Percentiles rank a stretch among this genome's conserved stretches.
phyloP scores from a whole-genome alignment of 2,888 invertebrate genomes.

The Dendrolimus houi region DNA sequence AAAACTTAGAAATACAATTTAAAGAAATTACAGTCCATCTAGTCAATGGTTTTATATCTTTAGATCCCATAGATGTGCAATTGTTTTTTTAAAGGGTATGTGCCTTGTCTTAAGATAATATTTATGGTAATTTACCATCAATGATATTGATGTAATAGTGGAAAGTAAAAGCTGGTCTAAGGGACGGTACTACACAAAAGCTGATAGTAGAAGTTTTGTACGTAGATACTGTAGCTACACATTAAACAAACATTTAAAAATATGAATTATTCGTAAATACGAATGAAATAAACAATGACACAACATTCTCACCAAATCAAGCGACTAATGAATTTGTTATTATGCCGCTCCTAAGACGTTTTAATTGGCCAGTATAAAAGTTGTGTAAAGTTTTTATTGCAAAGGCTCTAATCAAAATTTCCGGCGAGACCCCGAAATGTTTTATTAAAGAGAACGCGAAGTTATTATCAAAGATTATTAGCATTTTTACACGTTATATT shows the following conservation, averaged over 20 bases:
- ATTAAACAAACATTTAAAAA: no score
- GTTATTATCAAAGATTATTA: conserved; percentile 1
- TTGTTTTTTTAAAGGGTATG: not conserved
- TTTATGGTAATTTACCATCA: conserved; percentile 14
- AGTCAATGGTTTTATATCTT: not conserved
- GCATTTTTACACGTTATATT: conserved; percentile 1
- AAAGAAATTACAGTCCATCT: not conserved
- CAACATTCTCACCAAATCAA: conserved; percentile 28
- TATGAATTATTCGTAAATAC: no score
- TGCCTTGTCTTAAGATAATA: conserved; percentile 1
- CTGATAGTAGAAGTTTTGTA: no score
- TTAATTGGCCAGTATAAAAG: conserved; percentile 44
- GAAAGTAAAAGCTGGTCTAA: no score
- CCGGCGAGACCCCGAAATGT: conserved; percentile 24
- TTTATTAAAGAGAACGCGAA: conserved; percentile 29
- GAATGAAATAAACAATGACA: conserved; percentile 12
- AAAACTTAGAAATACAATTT: not conserved
- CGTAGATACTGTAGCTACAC: no score
- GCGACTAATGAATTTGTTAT: conserved; percentile 40
- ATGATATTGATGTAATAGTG: conserved; percentile 2
- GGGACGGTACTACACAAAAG: no score
- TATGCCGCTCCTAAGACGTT: conserved; percentile 23
- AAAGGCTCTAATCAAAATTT: conserved; percentile 49
- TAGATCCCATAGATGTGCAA: not conserved
- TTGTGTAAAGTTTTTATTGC: conserved; percentile 41